These are phyloP conservation scores for Orthosia gracilis DNA, from an alignment of 2,888 invertebrate genomes.

Conservation along the genomic window DNA sequence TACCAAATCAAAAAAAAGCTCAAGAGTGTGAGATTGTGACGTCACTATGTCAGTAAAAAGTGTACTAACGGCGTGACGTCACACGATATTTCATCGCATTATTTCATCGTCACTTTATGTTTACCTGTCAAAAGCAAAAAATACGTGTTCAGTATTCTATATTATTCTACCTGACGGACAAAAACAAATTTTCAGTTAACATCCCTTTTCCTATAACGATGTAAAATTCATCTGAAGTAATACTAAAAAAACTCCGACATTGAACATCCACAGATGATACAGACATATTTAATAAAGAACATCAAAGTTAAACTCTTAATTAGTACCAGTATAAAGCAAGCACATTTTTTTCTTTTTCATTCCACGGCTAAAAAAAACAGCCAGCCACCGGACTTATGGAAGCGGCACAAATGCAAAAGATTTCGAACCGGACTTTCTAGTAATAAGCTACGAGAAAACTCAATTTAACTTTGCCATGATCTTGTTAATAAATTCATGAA, in stretches of 20 bases:
- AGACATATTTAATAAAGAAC: constrained; percentile 36
- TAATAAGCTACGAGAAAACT: constrained; percentile 77
- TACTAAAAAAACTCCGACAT: neutral
- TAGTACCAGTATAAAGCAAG: constrained; percentile 27
- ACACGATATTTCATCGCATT: no score
- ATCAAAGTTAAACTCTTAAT: constrained; percentile 44
- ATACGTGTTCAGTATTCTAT: no score
- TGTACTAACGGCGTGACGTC: no score
- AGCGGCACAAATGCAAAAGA: constrained; percentile 51
- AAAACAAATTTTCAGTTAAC: no score
- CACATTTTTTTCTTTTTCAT: constrained; percentile 9
- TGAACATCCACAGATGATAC: neutral
- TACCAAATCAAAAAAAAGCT: no score
- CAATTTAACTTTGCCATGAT: constrained; percentile 80
- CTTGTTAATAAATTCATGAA: constrained; percentile 84
- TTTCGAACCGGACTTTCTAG: constrained; percentile 51
- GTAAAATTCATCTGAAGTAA: neutral
- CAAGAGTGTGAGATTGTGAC: no score
- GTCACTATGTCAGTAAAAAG: no score
- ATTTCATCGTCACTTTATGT: no score
- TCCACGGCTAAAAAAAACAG: constrained; percentile 33
- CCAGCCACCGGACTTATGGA: constrained; percentile 22
- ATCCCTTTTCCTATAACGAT: neutral
- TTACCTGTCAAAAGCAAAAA: no score
- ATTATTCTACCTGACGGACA: no score